Evolutionary conservation across 2,797 vertebrate species (phyloP).

Genomic region (Pteronotus mesoamericanus): DNA sequence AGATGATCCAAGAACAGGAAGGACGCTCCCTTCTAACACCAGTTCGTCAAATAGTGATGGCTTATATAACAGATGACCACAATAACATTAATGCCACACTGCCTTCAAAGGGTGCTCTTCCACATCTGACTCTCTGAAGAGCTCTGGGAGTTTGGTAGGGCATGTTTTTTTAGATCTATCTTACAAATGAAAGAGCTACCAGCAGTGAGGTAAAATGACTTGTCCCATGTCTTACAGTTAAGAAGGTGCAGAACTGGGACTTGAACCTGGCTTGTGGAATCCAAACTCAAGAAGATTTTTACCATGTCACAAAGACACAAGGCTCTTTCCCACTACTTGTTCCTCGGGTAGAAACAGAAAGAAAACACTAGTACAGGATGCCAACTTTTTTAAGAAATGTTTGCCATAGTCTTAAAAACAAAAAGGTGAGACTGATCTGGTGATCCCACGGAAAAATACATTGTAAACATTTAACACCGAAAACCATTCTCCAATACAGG

Average conservation of each 20-base stretch:
- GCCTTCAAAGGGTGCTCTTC: not conserved
- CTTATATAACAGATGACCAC: not conserved
- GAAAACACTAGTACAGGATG: not conserved
- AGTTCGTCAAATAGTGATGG: constrained; percentile 22
- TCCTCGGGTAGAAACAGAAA: not conserved
- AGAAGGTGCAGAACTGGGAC: not conserved
- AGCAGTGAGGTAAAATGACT: not conserved
- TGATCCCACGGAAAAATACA: not conserved
- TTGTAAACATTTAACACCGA: not conserved
- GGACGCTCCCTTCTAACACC: not conserved
- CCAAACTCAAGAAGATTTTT: not conserved
- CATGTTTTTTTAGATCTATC: not conserved
- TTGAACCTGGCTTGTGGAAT: not conserved
- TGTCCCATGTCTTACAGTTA: not conserved
- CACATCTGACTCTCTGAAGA: not conserved
- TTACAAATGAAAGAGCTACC: not conserved
- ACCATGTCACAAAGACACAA: not conserved
- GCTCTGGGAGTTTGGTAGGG: not conserved
- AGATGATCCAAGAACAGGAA: constrained; percentile 14
- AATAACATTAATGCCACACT: not conserved
- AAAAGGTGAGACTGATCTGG: not conserved
- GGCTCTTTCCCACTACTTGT: not conserved
- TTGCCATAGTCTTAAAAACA: not conserved
- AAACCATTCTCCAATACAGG: not conserved
- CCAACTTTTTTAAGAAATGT: not conserved